These are phyloP conservation scores for Colossoma macropomum DNA, from an alignment of 2,113 vertebrate species.

Conservation along the genomic window DNA sequence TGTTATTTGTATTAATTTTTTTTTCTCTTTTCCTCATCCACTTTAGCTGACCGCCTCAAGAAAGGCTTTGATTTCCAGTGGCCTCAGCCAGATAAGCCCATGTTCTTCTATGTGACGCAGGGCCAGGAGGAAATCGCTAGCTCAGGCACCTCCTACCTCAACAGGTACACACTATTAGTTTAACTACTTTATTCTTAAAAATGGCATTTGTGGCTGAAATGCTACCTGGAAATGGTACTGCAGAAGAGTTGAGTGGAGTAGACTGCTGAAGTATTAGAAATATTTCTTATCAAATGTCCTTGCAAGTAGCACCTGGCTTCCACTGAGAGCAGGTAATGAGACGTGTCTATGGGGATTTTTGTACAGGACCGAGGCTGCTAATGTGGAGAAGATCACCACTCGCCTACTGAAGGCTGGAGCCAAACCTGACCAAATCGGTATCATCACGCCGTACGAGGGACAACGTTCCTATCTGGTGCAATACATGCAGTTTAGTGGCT, in stretches of 20 bases:
- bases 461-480: constrained; percentile 98
- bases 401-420: constrained; percentile 94
- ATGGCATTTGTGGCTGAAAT: too few species aligned
- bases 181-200: neutral
- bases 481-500: constrained; percentile 99
- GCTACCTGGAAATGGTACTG: too few species aligned
- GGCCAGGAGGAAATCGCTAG: constrained; percentile 99
- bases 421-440: constrained; percentile 97
- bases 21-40: neutral
- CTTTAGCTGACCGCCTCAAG: constrained; percentile 92
- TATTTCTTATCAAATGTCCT: neutral
- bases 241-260: neutral
- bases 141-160: constrained; percentile 96
- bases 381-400: constrained; percentile 98
- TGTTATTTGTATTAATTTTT: neutral
- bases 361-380: constrained; percentile 92
- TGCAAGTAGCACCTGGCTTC: neutral
- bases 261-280: neutral
- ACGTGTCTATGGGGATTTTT: constrained; percentile 2
- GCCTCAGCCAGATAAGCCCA: constrained; percentile 98
- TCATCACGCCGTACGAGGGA: constrained; percentile 97
- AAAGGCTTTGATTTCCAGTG: constrained; percentile 99
- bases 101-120: constrained; percentile 99
- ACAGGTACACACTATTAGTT: constrained; percentile 80
- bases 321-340: neutral